Base-by-base conservation (phyloP, 2,797 vertebrate species). In the Tangara arthus region DNA sequence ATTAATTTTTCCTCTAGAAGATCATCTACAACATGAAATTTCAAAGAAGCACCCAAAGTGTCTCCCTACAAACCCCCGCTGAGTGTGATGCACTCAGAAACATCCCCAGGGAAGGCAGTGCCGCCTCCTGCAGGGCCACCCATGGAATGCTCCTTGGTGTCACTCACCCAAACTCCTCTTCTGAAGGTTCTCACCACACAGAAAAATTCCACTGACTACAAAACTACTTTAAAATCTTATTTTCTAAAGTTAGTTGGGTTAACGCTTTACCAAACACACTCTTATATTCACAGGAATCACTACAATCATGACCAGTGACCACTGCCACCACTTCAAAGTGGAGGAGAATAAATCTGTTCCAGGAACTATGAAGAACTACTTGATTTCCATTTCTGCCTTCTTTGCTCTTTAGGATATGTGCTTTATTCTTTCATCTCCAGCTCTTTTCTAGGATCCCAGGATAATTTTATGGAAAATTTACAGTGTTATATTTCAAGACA, bases 381-480 rank as follows among this genome's bases (percentile, higher is more conserved):
- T 0, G 0, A 52, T 52, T 57, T 78, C 35, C 53, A 64, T 35
- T 77, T 87, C 46, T 64, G 30, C 12, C 13, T 81, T 28, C 55
- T 41, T 88, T 82, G 10, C 32, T 49, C 9, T 41, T 26, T 0
- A 61, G 13, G 23, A 82, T 28, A 70, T 19, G 41, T 8, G 17
- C 64, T 91, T 89, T 34, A 85, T 42, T n/a, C 61, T 34, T 92
- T 70, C 46, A 56, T 35, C 41, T 49, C 64, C 77, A 86, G 24
- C 18, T 82, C 64, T 65, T 11, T 78, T 56, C 55, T 39, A 86
- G 55, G 17, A 69, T 65, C 6, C 27, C 65, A 83, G 12, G 5
- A 63, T 44, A 78, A 63, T 56, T 61, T 61, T 61, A 63, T 19
- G 47, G 64, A 82, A 66, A 79, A 94, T 81, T 85, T 68, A 87